Conservation (phyloP, 2,797 vertebrate species). For the Bucorvus abyssinicus region DNA sequence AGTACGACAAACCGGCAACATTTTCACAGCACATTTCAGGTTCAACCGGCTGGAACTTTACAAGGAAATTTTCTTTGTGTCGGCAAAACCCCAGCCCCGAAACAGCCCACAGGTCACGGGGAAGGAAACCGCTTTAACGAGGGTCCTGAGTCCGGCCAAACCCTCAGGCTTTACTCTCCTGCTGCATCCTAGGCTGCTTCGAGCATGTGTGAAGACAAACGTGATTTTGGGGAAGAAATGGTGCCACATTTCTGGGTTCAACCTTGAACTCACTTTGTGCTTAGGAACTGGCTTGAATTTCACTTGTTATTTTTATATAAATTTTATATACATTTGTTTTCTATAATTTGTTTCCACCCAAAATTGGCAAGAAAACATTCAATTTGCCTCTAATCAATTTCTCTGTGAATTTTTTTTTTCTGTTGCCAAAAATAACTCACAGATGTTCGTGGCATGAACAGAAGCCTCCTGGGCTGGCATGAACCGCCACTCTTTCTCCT, state of each 20-base stretch:
- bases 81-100: neutral
- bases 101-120: fast-evolving
- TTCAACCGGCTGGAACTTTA: neutral
- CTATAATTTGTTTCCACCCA: neutral
- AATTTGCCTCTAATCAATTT: neutral
- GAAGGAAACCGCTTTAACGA: neutral
- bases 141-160: neutral
- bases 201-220: fast-evolving
- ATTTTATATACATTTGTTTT: neutral
- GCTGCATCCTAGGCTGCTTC: neutral
- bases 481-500: neutral
- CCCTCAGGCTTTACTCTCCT: neutral
- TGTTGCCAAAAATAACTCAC: neutral
- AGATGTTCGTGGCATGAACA: neutral
- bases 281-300: neutral
- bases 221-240: fast-evolving
- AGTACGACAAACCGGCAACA: neutral
- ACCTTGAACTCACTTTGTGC: neutral
- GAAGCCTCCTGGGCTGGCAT: neutral
- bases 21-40: neutral
- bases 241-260: fast-evolving
- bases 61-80: neutral
- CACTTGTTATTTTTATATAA: neutral
- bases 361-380: neutral
- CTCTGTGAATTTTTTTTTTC: neutral